These are phyloP conservation scores for Odobenus rosmarus DNA, from an alignment of 2,113 vertebrate species.

Conservation along the genomic window DNA sequence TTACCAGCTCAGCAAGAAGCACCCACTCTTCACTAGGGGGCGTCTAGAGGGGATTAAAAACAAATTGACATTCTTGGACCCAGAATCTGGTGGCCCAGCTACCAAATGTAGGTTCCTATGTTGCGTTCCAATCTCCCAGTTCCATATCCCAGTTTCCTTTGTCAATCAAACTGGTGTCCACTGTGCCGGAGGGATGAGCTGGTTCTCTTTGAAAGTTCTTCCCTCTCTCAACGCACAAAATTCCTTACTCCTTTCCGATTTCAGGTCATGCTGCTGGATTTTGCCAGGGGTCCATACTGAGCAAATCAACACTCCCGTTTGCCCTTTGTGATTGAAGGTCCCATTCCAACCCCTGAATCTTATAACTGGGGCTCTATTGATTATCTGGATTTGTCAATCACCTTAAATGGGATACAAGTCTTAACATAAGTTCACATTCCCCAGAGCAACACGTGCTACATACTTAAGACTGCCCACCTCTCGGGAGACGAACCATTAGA, in stretches of 20 bases:
- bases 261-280: neutral
- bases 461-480: neutral
- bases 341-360: neutral
- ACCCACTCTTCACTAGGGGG: neutral
- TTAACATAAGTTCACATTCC: neutral
- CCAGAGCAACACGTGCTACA: rapidly evolving
- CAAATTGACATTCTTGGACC: neutral
- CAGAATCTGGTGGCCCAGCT: too few species aligned
- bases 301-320: neutral
- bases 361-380: neutral
- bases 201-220: neutral
- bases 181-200: too few species aligned
- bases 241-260: neutral
- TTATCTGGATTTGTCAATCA: neutral
- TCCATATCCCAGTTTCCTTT: neutral
- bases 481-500: too few species aligned
- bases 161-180: neutral
- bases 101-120: neutral
- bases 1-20: neutral
- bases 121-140: neutral
- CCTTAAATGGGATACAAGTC: neutral
- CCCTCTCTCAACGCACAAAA: neutral
- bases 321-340: neutral
- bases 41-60: neutral
- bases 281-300: neutral